Conservation (phyloP, 2,888 invertebrate species). For the Cataglyphis rosenhaueri region DNA sequence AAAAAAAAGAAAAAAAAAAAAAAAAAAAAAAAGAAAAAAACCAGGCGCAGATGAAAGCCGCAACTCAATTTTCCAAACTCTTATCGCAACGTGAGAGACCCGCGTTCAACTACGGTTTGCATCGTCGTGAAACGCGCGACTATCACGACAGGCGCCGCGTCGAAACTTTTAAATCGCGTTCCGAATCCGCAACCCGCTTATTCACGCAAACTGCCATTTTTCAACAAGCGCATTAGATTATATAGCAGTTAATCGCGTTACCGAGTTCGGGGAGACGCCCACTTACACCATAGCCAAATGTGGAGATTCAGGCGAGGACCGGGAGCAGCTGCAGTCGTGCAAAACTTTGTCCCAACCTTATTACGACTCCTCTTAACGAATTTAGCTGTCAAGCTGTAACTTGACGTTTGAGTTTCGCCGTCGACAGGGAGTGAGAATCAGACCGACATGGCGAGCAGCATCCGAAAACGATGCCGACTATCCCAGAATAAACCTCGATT, state of each 20-base stretch:
- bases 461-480: constrained; percentile 42
- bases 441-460: constrained; percentile 40
- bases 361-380: constrained; percentile 82
- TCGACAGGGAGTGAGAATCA: constrained; percentile 52
- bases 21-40: not conserved
- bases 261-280: constrained; percentile 37
- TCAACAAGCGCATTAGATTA: constrained; percentile 43
- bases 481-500: constrained; percentile 60
- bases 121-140: constrained; percentile 26
- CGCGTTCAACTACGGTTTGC: constrained; percentile 16
- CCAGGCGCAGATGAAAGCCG: not conserved
- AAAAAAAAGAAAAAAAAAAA: not conserved
- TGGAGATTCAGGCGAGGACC: constrained; percentile 54
- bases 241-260: constrained; percentile 60
- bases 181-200: constrained; percentile 28
- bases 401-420: constrained; percentile 80
- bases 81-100: constrained; percentile 19
- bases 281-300: constrained; percentile 54
- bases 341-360: constrained; percentile 81
- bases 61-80: constrained; percentile 37
- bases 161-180: constrained; percentile 50
- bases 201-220: constrained; percentile 47
- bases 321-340: constrained; percentile 70
- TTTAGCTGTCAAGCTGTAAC: constrained; percentile 80
- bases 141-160: constrained; percentile 31